These are phyloP conservation scores for Aleadryas rufinucha DNA, from an alignment of 2,113 vertebrate species.

Conservation along the genomic window DNA sequence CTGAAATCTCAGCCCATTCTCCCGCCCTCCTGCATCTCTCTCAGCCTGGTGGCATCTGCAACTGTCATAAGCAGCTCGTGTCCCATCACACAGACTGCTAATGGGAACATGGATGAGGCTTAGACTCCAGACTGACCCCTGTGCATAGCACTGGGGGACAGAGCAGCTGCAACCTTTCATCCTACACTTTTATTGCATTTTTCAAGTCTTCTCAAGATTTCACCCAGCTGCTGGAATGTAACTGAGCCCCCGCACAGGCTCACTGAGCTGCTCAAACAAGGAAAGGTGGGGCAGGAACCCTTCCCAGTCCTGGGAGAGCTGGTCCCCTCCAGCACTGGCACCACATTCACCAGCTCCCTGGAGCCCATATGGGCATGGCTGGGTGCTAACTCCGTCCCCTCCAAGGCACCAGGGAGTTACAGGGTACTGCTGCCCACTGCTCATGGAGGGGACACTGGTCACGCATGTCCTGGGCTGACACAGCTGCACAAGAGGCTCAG, in stretches of 20 bases:
- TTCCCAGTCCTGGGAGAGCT: neutral
- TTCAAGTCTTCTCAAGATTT: slow-evolving; percentile 8
- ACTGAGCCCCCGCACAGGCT: neutral
- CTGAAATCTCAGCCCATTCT: neutral
- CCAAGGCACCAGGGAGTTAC: neutral
- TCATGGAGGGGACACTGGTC: neutral
- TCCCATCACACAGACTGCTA: neutral
- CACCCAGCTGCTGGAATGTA: neutral
- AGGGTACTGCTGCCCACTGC: neutral
- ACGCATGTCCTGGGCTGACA: neutral
- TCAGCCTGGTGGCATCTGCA: neutral
- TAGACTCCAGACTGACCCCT: neutral
- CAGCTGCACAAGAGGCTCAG: neutral
- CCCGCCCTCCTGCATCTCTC: neutral
- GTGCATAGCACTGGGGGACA: neutral
- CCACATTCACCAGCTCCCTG: neutral
- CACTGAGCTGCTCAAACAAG: neutral
- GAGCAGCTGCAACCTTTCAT: slow-evolving; percentile 46
- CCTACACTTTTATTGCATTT: neutral
- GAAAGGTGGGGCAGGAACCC: neutral
- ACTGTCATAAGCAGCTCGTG: neutral
- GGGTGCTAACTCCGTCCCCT: neutral
- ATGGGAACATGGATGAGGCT: neutral
- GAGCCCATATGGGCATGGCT: neutral
- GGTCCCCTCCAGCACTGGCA: neutral